phyloP scores from a whole-genome alignment of 2,797 vertebrate genomes.

The Numenius phaeopus region DNA sequence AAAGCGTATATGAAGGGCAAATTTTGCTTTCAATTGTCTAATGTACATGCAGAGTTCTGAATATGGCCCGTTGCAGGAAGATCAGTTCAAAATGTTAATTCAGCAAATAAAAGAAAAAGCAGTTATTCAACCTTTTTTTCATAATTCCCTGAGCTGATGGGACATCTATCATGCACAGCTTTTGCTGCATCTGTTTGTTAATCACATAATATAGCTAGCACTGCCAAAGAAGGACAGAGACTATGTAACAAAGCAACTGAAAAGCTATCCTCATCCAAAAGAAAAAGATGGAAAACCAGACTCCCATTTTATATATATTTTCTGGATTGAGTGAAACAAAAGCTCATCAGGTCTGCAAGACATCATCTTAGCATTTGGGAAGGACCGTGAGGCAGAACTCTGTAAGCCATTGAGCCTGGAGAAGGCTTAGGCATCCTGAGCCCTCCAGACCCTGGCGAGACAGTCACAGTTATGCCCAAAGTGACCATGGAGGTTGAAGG shows the following conservation, averaged over 20 bases:
- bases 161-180: background rate
- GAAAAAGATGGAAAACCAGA: background rate
- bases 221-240: background rate
- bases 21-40: background rate
- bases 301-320: background rate
- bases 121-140: background rate
- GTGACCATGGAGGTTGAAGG: background rate
- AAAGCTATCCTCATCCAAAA: background rate
- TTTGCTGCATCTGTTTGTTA: background rate
- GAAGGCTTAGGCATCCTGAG: background rate
- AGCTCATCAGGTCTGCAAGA: background rate
- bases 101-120: slow-evolving; percentile 1
- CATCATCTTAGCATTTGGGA: background rate
- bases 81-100: slow-evolving; percentile 7
- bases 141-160: background rate
- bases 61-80: background rate
- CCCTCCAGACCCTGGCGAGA: background rate
- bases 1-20: background rate
- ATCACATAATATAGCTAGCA: background rate
- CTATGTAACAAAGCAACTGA: background rate
- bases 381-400: background rate
- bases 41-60: background rate
- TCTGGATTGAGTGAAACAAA: background rate
- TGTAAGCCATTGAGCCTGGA: background rate
- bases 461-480: background rate